phyloP scores from a whole-genome alignment of 2,113 vertebrate species.

The Hucho hucho region DNA sequence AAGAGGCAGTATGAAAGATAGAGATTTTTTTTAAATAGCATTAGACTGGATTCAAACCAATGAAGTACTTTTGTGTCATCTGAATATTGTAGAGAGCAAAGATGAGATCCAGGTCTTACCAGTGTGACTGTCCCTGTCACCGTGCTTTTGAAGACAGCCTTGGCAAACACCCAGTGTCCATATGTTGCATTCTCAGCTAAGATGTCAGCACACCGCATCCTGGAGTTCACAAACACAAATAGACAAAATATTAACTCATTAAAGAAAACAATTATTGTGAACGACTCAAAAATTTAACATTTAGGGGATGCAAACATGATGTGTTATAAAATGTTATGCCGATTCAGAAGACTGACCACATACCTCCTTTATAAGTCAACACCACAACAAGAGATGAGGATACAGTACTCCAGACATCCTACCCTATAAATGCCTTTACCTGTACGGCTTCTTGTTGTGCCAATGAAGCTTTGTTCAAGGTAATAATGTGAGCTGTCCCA shows the following conservation, averaged over 20 bases:
- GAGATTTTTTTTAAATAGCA: background rate
- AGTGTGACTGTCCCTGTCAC: constrained; percentile 67
- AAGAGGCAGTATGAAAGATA: no score
- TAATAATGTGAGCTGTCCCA: background rate
- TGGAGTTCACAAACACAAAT: constrained; percentile 32
- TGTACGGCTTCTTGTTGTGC: background rate
- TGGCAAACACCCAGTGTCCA: constrained; percentile 61
- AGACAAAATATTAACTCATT: background rate
- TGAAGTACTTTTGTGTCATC: no score
- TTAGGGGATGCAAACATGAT: no score
- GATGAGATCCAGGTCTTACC: constrained; percentile 50
- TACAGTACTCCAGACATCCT: constrained; percentile 15
- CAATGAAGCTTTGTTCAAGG: background rate
- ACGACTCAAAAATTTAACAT: no score
- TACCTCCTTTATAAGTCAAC: no score
- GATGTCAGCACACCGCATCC: constrained; percentile 71
- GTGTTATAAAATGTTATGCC: no score
- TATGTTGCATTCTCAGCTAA: constrained; percentile 39
- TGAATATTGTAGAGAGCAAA: background rate
- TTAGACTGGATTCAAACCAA: no score
- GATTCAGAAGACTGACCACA: no score
- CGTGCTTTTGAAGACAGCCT: constrained; percentile 55
- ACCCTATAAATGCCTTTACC: constrained; percentile 12
- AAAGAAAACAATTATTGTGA: no score
- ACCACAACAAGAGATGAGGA: no score